Evolutionary conservation across 2,797 vertebrate species (phyloP), one percentile per base, ranked within the genome.

Genomic region (Prionace glauca): DNA sequence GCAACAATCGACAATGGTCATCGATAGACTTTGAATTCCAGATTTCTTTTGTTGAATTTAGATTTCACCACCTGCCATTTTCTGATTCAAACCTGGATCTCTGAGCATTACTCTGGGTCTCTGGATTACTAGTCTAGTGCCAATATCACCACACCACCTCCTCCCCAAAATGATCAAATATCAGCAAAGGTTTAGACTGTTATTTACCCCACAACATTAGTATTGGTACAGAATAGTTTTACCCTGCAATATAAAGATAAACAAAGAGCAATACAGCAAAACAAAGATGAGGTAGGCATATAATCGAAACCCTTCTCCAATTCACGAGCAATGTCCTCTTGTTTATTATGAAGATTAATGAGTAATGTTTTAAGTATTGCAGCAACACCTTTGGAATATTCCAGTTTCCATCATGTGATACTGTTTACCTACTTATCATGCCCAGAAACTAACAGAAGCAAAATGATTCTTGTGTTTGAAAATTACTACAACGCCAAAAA

Each of bases 321-420:
- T 65, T 91, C 86, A 88, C 32, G 60, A 91, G 60, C 88, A n/a
- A 32, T 0, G 2, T 60, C 56, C 16, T 50, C 87, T 90, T 45
- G 81, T 84, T 84, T 45, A 84, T 45, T 84, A 84, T 91, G 32
- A 65, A 65, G 62, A 62, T 36, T 20, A n/a, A 91, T 91, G 88
- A 91, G 60, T 91, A 65, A 91, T 91, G 88, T 65, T 91, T 65
- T n/a, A 65, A 65, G 29, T 2, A 62, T 20, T n/a, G 16, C 88
- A 91, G 88, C 65, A 91, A 36, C 60, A 91, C 88, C 60, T 60
- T 91, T n/a, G 29, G 56, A 65, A 91, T 91, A n/a, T 91, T 91
- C 32, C 29, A 91, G 5, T 91, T n/a, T 60, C 16, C 4, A 32
- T 62, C 60, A n/a, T 91, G 81, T 84, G 36, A 84, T 45, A 45